Percentiles rank a stretch among this genome's conserved stretches.
Conservation (phyloP, 2,113 vertebrate genomes). For the Channa argus region DNA sequence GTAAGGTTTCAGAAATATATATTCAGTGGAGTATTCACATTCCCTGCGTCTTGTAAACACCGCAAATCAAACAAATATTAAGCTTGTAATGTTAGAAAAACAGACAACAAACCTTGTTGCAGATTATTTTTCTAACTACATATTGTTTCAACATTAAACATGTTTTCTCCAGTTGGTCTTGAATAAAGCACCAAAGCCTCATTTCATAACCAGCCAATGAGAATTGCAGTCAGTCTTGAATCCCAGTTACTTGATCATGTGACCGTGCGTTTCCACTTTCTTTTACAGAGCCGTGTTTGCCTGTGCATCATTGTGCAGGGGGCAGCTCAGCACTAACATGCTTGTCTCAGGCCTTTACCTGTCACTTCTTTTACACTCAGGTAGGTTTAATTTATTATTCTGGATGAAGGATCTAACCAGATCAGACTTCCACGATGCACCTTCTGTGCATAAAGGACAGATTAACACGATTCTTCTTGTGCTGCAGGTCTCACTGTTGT, state of each 20-base stretch:
- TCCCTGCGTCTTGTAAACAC: too few species aligned
- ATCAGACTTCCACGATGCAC: too few species aligned
- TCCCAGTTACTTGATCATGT: constrained; percentile 5
- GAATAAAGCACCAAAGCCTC: too few species aligned
- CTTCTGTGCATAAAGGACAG: too few species aligned
- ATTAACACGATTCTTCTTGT: neutral
- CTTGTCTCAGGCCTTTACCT: constrained; percentile 8
- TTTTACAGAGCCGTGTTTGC: neutral
- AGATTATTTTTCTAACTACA: too few species aligned
- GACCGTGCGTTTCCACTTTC: constrained; percentile 6
- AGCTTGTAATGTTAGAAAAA: too few species aligned
- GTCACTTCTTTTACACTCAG: constrained; percentile 32
- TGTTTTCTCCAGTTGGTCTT: too few species aligned
- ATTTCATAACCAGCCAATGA: neutral
- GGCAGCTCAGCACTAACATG: constrained; percentile 36
- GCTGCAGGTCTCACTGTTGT: constrained; percentile 49
- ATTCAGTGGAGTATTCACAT: too few species aligned
- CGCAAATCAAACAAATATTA: too few species aligned
- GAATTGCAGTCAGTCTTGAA: neutral
- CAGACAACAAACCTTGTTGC: too few species aligned
- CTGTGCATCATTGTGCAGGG: constrained; percentile 2
- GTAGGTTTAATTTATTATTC: constrained; percentile 10
- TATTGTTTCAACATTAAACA: too few species aligned
- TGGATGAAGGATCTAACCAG: neutral
- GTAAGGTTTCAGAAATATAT: too few species aligned